Base-by-base conservation (phyloP, 1,140 invertebrate species). In the Daktulosphaira vitifoliae region DNA sequence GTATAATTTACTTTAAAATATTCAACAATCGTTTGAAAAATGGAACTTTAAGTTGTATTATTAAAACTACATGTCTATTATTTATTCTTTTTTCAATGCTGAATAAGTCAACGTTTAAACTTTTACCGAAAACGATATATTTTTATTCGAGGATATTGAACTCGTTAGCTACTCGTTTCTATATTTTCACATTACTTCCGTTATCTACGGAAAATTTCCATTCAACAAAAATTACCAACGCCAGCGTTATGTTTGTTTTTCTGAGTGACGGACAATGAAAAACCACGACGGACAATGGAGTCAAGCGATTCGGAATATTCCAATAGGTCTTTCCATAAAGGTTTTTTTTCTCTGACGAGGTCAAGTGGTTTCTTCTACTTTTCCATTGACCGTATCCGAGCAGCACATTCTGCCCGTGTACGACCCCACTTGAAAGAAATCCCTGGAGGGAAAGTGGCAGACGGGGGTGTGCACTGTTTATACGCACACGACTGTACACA, bases 321-420 rank as follows among this genome's bases (percentile, higher is more conserved):
- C 46, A 48, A 62, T 48, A 46, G 54, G 38, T 62, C 29, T 39
- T 6, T 20, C 25, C 11, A 33, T 29, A 46, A 62, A n/a, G 56
- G 56, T 48, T 62, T 62, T 62, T 48, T 62, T 56, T 59, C 25
- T 26, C 38, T 20, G 26, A 25, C 3, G 8, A 25, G 56, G 56
- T 62, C 56, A 62, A 62, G 56, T 62, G 44, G 39, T 48, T 33
- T 16, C 42, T 46, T 62, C 39, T 46, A 29, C 39, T 16, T 23
- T 25, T 25, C 11, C 18, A 56, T 26, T 11, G 18, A 42, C 16
- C 22, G 15, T 42, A 15, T 42, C 13, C 38, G 13, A n/a, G n/a
- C n/a, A n/a, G n/a, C 13, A 42, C 38, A 3, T 15, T 42, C 3
- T 42, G 16, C 13, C 11, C 16, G 16, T 42, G 13, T 3, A 13